Evolutionary conservation across 1,140 invertebrate species (phyloP), one percentile per base, ranked within the genome.

Genomic region (Euwallacea fornicatus): DNA sequence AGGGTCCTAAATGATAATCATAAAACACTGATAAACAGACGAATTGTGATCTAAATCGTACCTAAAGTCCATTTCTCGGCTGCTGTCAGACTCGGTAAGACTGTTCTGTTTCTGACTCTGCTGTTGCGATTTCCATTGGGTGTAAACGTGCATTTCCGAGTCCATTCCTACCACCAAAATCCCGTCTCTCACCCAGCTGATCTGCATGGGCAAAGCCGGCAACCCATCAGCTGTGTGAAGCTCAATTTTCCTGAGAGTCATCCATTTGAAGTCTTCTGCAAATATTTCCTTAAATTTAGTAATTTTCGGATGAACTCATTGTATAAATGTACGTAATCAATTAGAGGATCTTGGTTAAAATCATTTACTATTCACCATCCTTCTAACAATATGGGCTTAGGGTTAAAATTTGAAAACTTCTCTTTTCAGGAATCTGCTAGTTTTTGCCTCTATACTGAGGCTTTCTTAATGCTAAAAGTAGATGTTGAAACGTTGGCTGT

Each of bases 131-230:
- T 93, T 94, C 97, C 98, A 99, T 81, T 99, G 98, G 0, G 96
- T 97, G 80, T 98, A 99, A 0, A 99, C 96, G 77, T 99, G 96
- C 95, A 99, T 98, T 82, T 99, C 98, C 42, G 96, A 99, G 79
- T 98, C 96, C 96, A 99, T 98, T 21, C 97, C 98, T 6, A 99
- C 96, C 0, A 99, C 95, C 4, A 99, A 84, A 73, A 99, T 96
- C 4, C 98, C 98, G 78, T 98, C 96, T 42, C 97, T 87, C 0
- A 98, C 97, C 98, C 98, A 99, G 0, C 95, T 97, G 73, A 98
- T 93, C 80, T 98, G 95, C 92, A 99, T 98, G 0, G 98, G 98
- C 11, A 99, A 81, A 0, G 98, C 96, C 42, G 96, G 94, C 50
- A 99, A 81, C 0, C 96, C 96, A 81, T 99, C 98, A 0, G 96